Base-by-base conservation (phyloP, 2,797 vertebrate genomes). In the Pipistrellus pygmaeus region DNA sequence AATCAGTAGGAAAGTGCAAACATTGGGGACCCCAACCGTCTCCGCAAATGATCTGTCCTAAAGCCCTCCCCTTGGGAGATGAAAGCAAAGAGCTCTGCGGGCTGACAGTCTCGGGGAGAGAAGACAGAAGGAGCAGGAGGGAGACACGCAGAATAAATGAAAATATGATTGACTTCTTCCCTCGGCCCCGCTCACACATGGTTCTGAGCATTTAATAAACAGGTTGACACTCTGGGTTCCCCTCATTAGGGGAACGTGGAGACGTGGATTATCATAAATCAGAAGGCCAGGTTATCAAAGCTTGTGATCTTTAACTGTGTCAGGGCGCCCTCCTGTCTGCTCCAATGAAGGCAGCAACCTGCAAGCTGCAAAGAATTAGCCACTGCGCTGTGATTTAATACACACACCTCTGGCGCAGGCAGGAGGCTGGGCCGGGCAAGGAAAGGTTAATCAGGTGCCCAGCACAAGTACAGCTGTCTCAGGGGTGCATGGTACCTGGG, bases 201-300 rank as follows among this genome's bases (percentile, higher is more conserved):
- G 98, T 99, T 99, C 99, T 98, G 98, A 98, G 98, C 99, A 99
- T 99, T 99, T 99, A 99, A 99, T 99, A 99, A 99, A 99, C 99
- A 99, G 99, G 99, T 99, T 99, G 99, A 99, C 99, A 99, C 99
- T 99, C 98, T 96, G 97, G 92, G 98, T 98, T 99, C 98, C 98
- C 98, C 99, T 99, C 99, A 99, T 99, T 99, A 99, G 99, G 99
- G 99, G 98, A 99, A 99, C 98, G 98, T 98, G 98, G 98, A 98
- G 98, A 98, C 98, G 98, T 80, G 97, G 97, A 95, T 97, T 98
- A 98, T 98, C 99, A 98, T 99, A 99, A 99, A 99, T 99, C 99
- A 99, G 99, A 98, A 98, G 97, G 97, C 98, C 98, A 99, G 98
- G 99, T 99, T 99, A 99, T 99, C 99, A 99, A 98, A 98, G 98